Conservation (phyloP, 53 echinoderm and acorn worm genomes). For the Holothuria scabra region DNA sequence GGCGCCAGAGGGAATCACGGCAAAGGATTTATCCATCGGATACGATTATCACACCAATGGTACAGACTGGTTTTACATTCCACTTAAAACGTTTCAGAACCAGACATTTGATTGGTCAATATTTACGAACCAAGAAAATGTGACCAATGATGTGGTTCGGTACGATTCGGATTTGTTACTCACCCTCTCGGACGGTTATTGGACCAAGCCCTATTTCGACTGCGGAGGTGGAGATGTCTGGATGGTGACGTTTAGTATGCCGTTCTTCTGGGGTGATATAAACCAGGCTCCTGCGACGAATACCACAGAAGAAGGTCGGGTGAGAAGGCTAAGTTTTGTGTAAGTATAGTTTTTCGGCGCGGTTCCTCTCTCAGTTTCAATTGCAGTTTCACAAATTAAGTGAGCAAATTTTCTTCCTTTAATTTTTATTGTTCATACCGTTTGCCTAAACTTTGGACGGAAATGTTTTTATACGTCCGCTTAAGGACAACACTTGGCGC, state of each 20-base stretch:
- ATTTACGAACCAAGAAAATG: background rate
- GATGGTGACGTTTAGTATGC: constrained; percentile 99
- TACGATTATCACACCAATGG: constrained; percentile 83
- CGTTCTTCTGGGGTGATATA: constrained; percentile 55
- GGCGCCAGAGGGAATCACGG: constrained; percentile 60
- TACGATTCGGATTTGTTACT: constrained; percentile 57
- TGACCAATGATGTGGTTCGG: background rate
- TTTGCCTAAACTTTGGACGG: no score
- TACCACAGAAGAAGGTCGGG: background rate
- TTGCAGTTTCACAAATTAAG: no score
- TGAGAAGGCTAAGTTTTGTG: constrained; percentile 10
- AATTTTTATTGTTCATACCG: no score
- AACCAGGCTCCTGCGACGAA: background rate
- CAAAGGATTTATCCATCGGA: constrained; percentile 90
- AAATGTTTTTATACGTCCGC: no score
- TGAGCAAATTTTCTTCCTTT: no score
- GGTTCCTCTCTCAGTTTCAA: no score
- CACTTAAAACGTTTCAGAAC: constrained; percentile 56
- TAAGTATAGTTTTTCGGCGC: background rate
- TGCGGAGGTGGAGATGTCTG: constrained; percentile 97
- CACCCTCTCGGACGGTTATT: constrained; percentile 87
- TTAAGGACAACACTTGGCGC: no score
- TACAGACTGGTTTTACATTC: constrained; percentile 90
- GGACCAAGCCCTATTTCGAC: constrained; percentile 98
- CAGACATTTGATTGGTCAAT: constrained; percentile 10